phyloP scores from a whole-genome alignment of 2,888 invertebrate genomes.

The Chloroclystis v-ata region DNA sequence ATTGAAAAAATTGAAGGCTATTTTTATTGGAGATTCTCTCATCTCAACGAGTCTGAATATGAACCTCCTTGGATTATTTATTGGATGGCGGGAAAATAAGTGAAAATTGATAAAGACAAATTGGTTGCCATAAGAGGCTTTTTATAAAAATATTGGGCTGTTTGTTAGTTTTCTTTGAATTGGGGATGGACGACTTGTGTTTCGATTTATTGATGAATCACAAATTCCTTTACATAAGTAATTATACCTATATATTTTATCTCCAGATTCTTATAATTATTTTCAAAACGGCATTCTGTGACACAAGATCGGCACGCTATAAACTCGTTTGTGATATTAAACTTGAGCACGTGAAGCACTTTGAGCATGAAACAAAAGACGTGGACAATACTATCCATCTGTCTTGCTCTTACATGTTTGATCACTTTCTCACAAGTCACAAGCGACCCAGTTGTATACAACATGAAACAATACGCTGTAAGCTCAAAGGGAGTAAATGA shows the following conservation, averaged over 20 bases:
- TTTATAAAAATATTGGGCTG: background rate
- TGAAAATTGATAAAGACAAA: slow-evolving; percentile 11
- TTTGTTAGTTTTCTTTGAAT: too few species aligned
- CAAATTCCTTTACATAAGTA: too few species aligned
- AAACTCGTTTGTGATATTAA: too few species aligned
- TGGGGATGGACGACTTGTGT: too few species aligned
- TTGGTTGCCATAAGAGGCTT: background rate
- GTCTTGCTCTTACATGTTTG: background rate
- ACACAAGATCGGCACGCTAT: too few species aligned
- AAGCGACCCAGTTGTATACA: background rate
- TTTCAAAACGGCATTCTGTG: too few species aligned
- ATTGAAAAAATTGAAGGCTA: slow-evolving; percentile 11
- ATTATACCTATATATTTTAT: too few species aligned
- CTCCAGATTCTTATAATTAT: too few species aligned
- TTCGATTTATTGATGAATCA: too few species aligned
- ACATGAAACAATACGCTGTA: background rate
- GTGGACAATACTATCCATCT: background rate
- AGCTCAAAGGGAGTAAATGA: too few species aligned
- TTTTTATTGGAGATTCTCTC: slow-evolving; percentile 13
- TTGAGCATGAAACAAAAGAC: background rate
- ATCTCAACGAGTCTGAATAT: slow-evolving; percentile 5
- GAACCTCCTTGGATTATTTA: slow-evolving; percentile 6
- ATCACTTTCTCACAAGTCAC: background rate
- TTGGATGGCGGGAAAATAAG: slow-evolving; percentile 6
- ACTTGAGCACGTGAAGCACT: too few species aligned